Base-by-base conservation (phyloP, 2,113 vertebrate species). In the Lepidiolamprologus cunningtoni region DNA sequence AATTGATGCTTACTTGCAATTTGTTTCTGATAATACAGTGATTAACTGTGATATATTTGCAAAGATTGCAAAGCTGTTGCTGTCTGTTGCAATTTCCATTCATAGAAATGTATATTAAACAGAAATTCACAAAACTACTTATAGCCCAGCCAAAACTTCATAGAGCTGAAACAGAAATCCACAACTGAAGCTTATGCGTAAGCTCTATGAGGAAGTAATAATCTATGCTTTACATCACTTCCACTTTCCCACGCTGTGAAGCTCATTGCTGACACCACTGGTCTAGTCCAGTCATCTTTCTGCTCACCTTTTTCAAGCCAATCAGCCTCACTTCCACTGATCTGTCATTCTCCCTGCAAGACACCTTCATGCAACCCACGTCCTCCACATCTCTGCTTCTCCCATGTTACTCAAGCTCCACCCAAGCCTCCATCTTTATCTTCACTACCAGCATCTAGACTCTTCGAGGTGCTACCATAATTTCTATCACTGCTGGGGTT, bases 401-500 rank as follows among this genome's bases (percentile, higher is more conserved):
- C 0, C 61, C 6, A 66, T n/a, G 31, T 66, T 66, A n/a, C 61
- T 37, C 61, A 35, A 66, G 9, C 17, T 66, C 61, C 3, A 5
- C 31, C 17, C 31, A 35, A n/a, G 31, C 9, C 17, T 66, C 2
- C 17, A 66, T 0, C 10, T 66, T 66, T 66, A 66, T 66, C 10
- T 66, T 66, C 61, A 66, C 0, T n/a, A 8, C 10, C 61, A 66
- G 31, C 61, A 66, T 66, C 61, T 66, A n/a, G 10, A 35, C 9
- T 23, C 53, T 23, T 0, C 0, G 3, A 35, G 31, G 61, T 66
- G 17, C 31, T n/a, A 19, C 31, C 1, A 2, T 66, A n/a, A 66
- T 66, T 66, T 66, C 61, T 66, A 37, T 37, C 10, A 66, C 31
- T 66, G 61, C 31, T 37, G 17, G 61, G 31, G 31, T 66, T 37